Conservation (phyloP, 2,113 vertebrate genomes). For the Pterocles burchelli region DNA sequence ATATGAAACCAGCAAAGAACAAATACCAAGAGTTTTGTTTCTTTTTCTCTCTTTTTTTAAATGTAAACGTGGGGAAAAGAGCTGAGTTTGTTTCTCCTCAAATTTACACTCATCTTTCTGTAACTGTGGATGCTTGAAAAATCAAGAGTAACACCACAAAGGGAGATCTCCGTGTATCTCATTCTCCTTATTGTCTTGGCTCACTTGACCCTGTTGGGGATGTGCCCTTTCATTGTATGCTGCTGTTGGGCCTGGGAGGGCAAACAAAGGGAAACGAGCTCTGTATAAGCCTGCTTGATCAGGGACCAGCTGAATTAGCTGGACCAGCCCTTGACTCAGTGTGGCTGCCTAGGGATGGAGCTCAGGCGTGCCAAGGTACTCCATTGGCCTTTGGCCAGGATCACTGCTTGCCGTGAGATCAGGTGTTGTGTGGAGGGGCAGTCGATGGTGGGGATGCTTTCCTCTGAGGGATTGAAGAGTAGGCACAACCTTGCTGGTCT, state of each 20-base stretch:
- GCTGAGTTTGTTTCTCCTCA: constrained; percentile 76
- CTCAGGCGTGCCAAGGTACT: not conserved
- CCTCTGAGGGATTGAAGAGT: not conserved
- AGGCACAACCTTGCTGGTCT: not conserved
- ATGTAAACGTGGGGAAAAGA: not conserved
- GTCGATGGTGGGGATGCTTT: not conserved
- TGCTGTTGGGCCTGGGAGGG: not conserved
- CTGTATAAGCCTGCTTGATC: not conserved
- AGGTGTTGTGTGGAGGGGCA: rapidly evolving
- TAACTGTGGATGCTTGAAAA: constrained; percentile 2
- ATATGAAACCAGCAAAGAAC: not conserved
- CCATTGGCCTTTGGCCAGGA: not conserved
- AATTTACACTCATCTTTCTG: constrained; percentile 66
- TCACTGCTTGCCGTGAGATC: not conserved
- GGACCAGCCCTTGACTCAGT: not conserved
- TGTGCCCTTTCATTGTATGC: constrained; percentile 17
- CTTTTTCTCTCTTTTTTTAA: not conserved
- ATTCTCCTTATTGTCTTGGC: constrained; percentile 2
- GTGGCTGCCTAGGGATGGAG: not conserved
- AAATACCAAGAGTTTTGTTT: not conserved
- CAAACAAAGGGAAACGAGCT: constrained; percentile 28
- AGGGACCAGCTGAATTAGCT: not conserved
- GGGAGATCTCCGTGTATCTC: not conserved
- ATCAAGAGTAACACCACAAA: not conserved
- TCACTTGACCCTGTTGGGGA: constrained; percentile 28